A percentile compares a stretch with the other conserved stretches of the same genome.
These are phyloP conservation scores for Scolopax rusticola DNA, from an alignment of 2,797 vertebrate species.

Conservation along the genomic window DNA sequence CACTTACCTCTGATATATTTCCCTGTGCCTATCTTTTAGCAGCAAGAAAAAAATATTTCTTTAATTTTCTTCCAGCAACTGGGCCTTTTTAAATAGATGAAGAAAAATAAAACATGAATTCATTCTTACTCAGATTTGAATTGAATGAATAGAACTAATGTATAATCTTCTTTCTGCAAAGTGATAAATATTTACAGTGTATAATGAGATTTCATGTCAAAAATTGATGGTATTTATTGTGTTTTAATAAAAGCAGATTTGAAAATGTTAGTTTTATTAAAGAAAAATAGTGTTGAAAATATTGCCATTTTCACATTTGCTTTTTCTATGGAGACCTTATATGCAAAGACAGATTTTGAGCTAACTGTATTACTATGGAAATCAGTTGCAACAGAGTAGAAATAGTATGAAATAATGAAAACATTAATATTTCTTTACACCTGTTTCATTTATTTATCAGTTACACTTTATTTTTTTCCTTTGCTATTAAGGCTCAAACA, in stretches of 20 bases:
- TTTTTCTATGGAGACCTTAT: constrained; percentile 83
- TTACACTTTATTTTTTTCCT: constrained; percentile 40
- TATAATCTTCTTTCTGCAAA: constrained; percentile 78
- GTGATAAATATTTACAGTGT: constrained; percentile 85
- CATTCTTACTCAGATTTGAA: constrained; percentile 77
- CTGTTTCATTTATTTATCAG: constrained; percentile 82
- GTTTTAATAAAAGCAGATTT: constrained; percentile 83
- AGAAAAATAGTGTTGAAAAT: constrained; percentile 81
- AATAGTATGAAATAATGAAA: constrained; percentile 83
- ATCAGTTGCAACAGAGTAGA: constrained; percentile 79
- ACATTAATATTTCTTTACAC: constrained; percentile 82
- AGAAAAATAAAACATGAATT: constrained; percentile 79
- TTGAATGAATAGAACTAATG: constrained; percentile 78
- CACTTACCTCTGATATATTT: constrained; percentile 42
- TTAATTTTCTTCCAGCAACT: constrained; percentile 39
- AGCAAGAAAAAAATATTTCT: constrained; percentile 31
- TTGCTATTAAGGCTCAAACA: constrained; percentile 26
- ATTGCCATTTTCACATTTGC: constrained; percentile 82
- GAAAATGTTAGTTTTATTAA: constrained; percentile 84
- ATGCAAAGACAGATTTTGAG: constrained; percentile 81
- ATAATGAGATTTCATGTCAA: constrained; percentile 83
- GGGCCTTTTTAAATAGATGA: constrained; percentile 71
- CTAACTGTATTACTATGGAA: constrained; percentile 86
- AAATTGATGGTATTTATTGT: constrained; percentile 84
- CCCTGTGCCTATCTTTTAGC: constrained; percentile 8